phyloP scores from a whole-genome alignment of 2,888 invertebrate genomes.

The Lithophane leautieri region DNA sequence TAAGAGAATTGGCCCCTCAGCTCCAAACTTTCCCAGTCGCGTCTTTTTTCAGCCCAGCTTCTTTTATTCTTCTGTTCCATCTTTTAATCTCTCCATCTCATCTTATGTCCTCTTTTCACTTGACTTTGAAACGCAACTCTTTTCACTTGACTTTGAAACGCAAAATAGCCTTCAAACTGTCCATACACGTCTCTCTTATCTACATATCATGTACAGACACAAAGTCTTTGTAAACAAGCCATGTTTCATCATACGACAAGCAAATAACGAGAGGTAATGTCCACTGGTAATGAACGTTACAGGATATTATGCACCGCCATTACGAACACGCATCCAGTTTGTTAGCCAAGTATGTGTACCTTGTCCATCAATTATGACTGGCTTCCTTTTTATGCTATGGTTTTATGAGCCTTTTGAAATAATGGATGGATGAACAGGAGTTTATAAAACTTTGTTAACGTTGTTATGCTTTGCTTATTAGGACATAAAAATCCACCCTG shows the following conservation, averaged over 20 bases:
- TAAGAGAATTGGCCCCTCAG: no score
- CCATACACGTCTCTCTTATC: conserved; percentile 24
- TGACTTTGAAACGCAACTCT: neutral
- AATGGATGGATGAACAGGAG: neutral
- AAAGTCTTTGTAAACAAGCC: conserved; percentile 39
- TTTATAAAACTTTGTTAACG: neutral
- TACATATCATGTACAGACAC: conserved; percentile 16
- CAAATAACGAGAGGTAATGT: conserved; percentile 58
- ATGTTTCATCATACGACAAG: conserved; percentile 42
- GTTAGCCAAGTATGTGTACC: conserved; percentile 23
- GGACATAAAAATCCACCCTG: neutral
- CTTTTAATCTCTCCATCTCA: no score
- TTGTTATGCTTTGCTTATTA: neutral
- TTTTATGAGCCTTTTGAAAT: neutral
- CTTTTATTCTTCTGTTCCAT: no score
- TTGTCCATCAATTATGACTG: conserved; percentile 47
- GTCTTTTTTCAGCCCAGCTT: no score
- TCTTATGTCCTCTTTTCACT: neutral
- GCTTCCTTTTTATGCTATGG: conserved; percentile 23
- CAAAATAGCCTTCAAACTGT: neutral
- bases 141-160: neutral
- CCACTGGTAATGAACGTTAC: conserved; percentile 52
- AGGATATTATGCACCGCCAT: conserved; percentile 53
- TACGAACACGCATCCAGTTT: conserved; percentile 41
- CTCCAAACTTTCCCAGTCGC: no score